Percentiles rank a stretch among this genome's conserved stretches.
These are phyloP conservation scores for Philereme transversata DNA, from an alignment of 2,888 invertebrate genomes.

Conservation along the genomic window DNA sequence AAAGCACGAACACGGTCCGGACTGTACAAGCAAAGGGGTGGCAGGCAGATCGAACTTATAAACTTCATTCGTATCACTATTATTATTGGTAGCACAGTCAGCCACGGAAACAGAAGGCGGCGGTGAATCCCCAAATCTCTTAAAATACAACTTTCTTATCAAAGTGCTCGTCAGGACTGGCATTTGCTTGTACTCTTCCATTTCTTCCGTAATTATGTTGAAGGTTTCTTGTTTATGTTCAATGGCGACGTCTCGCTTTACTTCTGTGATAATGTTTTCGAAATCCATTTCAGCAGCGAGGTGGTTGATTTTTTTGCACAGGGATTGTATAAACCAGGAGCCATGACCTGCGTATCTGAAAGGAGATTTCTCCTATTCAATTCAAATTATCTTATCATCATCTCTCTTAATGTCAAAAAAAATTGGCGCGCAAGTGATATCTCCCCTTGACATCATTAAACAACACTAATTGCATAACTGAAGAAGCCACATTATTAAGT, in stretches of 20 bases:
- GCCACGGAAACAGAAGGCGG: slow-evolving; percentile 43
- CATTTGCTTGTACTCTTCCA: slow-evolving; percentile 54
- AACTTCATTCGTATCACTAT: slow-evolving; percentile 37
- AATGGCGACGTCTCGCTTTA: slow-evolving; percentile 65
- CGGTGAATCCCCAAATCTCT: slow-evolving; percentile 49
- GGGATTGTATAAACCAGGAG: slow-evolving; percentile 70
- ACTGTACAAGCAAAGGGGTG: slow-evolving; percentile 46
- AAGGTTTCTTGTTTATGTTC: slow-evolving; percentile 52
- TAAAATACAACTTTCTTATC: slow-evolving; percentile 61
- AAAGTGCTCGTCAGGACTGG: slow-evolving; percentile 47
- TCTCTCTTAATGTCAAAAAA: too few relatives aligned
- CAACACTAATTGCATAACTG: too few relatives aligned
- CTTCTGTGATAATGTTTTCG: slow-evolving; percentile 64
- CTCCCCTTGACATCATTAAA: too few relatives aligned
- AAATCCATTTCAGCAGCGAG: slow-evolving; percentile 54
- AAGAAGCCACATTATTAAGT: too few relatives aligned
- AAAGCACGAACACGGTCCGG: slow-evolving; percentile 54
- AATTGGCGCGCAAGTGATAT: too few relatives aligned
- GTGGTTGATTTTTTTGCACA: slow-evolving; percentile 61
- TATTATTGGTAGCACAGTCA: slow-evolving; percentile 19
- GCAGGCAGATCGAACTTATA: slow-evolving; percentile 34
- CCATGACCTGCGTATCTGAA: slow-evolving; percentile 45
- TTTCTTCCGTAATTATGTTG: slow-evolving; percentile 49
- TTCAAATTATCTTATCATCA: too few relatives aligned
- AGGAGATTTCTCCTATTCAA: background rate